These are phyloP conservation scores for Drosophila murphyi DNA, from an alignment of 1,140 invertebrate genomes.

Conservation along the genomic window DNA sequence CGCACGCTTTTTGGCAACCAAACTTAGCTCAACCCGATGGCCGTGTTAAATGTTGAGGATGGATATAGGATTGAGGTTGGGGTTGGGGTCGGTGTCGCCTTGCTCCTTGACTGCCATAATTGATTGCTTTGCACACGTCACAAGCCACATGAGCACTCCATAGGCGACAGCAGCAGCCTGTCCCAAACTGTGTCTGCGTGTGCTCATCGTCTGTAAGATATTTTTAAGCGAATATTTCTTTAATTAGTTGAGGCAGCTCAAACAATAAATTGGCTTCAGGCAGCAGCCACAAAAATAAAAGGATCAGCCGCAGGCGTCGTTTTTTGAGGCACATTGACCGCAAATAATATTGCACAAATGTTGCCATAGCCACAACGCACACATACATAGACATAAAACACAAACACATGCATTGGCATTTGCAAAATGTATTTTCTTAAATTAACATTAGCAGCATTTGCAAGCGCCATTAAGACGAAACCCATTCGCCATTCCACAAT, in stretches of 20 bases:
- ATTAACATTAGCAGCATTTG: constrained; percentile 82
- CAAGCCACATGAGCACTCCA: constrained; percentile 45
- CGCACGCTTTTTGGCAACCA: constrained; percentile 45
- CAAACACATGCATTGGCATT: constrained; percentile 10
- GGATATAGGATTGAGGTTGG: neutral
- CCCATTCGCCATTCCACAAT: constrained; percentile 51
- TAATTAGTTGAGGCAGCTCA: constrained; percentile 63
- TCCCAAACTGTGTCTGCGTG: neutral
- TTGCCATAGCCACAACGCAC: constrained; percentile 50
- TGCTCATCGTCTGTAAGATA: constrained; percentile 53
- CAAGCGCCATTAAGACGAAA: constrained; percentile 65
- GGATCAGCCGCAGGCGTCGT: constrained; percentile 11
- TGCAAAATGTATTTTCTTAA: constrained; percentile 66
- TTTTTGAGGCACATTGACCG: constrained; percentile 52
- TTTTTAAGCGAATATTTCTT: constrained; percentile 76
- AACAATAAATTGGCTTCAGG: constrained; percentile 50
- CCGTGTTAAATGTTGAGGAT: neutral
- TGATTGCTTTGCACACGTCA: constrained; percentile 76
- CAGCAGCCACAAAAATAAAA: constrained; percentile 44
- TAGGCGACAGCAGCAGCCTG: neutral
- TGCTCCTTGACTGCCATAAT: constrained; percentile 64
- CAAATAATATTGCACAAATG: constrained; percentile 81
- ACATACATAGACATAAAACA: constrained; percentile 19
- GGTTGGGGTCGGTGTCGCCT: neutral
- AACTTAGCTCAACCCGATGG: constrained; percentile 12